A percentile compares a stretch with the other conserved stretches of the same genome.
phyloP scores from a whole-genome alignment of 37 sponge, comb jelly and placozoan species.

The Beroe ovata region DNA sequence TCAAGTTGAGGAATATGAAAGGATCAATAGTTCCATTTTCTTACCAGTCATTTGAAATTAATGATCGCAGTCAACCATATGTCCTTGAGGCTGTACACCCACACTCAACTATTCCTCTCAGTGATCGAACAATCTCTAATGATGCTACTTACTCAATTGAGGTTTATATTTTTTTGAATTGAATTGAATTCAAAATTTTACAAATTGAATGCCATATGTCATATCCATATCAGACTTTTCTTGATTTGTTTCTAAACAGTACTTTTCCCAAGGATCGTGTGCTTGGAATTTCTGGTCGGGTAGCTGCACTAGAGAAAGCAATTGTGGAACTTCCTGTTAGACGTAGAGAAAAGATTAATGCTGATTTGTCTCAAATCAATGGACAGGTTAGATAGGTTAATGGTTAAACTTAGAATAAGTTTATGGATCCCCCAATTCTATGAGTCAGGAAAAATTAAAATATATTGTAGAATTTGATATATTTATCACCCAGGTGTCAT shows the following conservation, averaged over 20 bases:
- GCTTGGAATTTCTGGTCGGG: constrained; percentile 1
- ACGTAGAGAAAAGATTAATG: constrained; percentile 37
- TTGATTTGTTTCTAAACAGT: too few species aligned
- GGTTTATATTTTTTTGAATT: too few species aligned
- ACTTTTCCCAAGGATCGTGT: constrained; percentile 25
- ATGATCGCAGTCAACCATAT: constrained; percentile 4
- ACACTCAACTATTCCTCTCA: constrained; percentile 23
- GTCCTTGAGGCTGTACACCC: constrained; percentile 33
- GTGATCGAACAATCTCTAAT: neutral
- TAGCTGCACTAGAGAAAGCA: constrained; percentile 50
- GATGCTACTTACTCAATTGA: constrained; percentile 65
- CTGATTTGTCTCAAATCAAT: constrained; percentile 38
- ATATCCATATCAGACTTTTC: too few species aligned
- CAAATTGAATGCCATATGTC: too few species aligned
- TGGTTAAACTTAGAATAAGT: too few species aligned
- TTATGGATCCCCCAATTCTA: too few species aligned
- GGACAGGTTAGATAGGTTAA: constrained; percentile 61
- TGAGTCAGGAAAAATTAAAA: too few species aligned
- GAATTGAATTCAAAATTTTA: too few species aligned
- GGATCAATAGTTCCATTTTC: constrained; percentile 51
- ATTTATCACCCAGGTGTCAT: constrained; percentile 36
- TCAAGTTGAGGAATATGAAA: constrained; percentile 13
- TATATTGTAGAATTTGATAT: neutral
- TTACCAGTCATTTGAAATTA: constrained; percentile 18
- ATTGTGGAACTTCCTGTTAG: constrained; percentile 43